phyloP scores from a whole-genome alignment of 2,113 vertebrate species.

The Myiopsitta monachus region DNA sequence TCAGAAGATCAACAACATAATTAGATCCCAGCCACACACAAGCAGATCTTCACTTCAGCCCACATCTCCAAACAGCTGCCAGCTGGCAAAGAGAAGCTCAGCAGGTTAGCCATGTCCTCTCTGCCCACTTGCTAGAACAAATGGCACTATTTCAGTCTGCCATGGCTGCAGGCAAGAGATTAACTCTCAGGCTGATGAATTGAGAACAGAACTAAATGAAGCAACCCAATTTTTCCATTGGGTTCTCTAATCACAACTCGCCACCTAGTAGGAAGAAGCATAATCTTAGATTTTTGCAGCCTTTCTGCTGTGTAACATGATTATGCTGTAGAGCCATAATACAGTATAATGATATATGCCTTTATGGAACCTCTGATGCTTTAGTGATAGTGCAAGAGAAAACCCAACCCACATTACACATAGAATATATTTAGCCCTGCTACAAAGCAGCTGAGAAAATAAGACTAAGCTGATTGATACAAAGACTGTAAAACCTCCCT shows the following conservation, averaged over 20 bases:
- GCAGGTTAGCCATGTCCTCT: conserved; percentile 20
- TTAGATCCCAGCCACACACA: conserved; percentile 22
- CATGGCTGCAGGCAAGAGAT: background rate
- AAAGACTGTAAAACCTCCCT: background rate
- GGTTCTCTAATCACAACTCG: conserved; percentile 35
- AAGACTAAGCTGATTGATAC: background rate
- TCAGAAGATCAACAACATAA: background rate
- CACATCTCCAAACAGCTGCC: background rate
- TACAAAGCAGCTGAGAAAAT: background rate
- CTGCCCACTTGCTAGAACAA: conserved; percentile 41
- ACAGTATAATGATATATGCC: background rate
- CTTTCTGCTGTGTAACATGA: background rate
- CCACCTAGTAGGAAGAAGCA: background rate
- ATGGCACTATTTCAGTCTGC: conserved; percentile 22
- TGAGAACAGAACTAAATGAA: conserved; percentile 35
- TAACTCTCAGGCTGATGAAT: conserved; percentile 40
- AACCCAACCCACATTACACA: background rate
- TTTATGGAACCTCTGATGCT: background rate
- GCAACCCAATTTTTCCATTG: background rate
- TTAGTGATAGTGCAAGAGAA: background rate
- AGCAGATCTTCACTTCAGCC: conserved; percentile 5
- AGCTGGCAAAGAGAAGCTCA: conserved; percentile 14
- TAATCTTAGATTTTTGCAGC: background rate
- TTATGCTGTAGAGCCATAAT: background rate
- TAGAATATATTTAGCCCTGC: background rate